Conservation (phyloP, 2,888 invertebrate genomes). For the Eumacrocentrus americanus region DNA sequence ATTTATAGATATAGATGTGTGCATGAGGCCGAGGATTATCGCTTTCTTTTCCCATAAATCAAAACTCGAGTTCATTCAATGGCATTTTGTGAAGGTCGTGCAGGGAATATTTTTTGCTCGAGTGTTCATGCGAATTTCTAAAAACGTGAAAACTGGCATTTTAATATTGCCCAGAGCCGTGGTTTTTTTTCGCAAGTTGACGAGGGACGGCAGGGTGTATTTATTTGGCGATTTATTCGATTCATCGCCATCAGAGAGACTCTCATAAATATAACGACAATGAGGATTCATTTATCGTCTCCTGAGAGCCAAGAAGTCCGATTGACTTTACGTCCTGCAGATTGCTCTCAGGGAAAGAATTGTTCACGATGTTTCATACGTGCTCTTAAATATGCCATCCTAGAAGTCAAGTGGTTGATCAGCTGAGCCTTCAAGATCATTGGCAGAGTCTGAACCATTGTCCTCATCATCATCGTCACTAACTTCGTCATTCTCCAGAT, state of each 20-base stretch:
- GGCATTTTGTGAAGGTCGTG: not conserved
- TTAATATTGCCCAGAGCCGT: not conserved
- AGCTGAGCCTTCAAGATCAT: slow-evolving; percentile 78
- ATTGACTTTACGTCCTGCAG: not conserved
- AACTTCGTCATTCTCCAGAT: slow-evolving; percentile 62
- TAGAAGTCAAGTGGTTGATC: slow-evolving; percentile 78
- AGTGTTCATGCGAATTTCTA: slow-evolving; percentile 2
- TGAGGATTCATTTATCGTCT: not conserved
- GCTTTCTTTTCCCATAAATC: not conserved
- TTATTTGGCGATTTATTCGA: not conserved
- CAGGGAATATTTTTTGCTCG: not conserved
- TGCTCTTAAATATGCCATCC: not conserved
- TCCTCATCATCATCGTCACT: slow-evolving; percentile 79
- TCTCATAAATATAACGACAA: slow-evolving; percentile 1
- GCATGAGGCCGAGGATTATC: slow-evolving; percentile 10
- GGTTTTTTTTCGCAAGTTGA: not conserved
- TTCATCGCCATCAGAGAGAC: not conserved
- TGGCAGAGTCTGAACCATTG: slow-evolving; percentile 70
- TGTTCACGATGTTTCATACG: not conserved
- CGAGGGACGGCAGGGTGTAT: slow-evolving; percentile 11
- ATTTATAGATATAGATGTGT: not conserved
- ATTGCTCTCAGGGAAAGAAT: not conserved
- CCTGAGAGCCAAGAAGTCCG: not conserved
- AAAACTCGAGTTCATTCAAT: not conserved
- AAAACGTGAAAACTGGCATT: slow-evolving; percentile 1